These are phyloP conservation scores for Tribolium castaneum DNA, from an alignment of 1,140 invertebrate genomes.

Conservation along the genomic window DNA sequence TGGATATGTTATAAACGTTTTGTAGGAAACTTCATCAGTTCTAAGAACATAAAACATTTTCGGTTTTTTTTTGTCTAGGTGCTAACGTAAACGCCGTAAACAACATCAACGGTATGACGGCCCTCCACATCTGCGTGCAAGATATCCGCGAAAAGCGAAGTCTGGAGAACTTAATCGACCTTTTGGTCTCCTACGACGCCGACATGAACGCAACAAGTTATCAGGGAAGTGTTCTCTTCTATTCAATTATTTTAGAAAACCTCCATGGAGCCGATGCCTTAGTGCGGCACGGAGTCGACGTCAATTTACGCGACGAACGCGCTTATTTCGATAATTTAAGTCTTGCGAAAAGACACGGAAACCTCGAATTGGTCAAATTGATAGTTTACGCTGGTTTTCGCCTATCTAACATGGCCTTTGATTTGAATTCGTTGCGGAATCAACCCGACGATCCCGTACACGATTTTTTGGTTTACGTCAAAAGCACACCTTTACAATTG, in stretches of 20 bases:
- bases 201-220: constrained; percentile 64
- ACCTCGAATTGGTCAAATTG: constrained; percentile 59
- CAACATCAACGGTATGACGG: constrained; percentile 61
- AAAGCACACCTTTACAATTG: constrained; percentile 64
- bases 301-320: constrained; percentile 58
- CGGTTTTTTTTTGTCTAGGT: constrained; percentile 59
- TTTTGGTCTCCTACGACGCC: constrained; percentile 65
- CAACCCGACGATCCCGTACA: constrained; percentile 53
- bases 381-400: constrained; percentile 61
- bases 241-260: constrained; percentile 58
- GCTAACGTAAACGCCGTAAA: constrained; percentile 66
- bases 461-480: constrained; percentile 60
- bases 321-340: constrained; percentile 63
- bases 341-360: constrained; percentile 62
- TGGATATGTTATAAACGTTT: too few relatives aligned
- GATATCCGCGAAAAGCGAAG: constrained; percentile 57
- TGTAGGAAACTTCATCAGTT: too few relatives aligned
- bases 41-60: too few relatives aligned
- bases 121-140: constrained; percentile 68
- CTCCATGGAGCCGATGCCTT: constrained; percentile 52
- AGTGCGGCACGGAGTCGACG: constrained; percentile 60
- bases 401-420: constrained; percentile 55
- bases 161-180: constrained; percentile 65
- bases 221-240: constrained; percentile 62
- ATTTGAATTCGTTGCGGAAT: constrained; percentile 56